phyloP scores from a whole-genome alignment of 2,888 invertebrate genomes.

The Liposcelis brunnea region DNA sequence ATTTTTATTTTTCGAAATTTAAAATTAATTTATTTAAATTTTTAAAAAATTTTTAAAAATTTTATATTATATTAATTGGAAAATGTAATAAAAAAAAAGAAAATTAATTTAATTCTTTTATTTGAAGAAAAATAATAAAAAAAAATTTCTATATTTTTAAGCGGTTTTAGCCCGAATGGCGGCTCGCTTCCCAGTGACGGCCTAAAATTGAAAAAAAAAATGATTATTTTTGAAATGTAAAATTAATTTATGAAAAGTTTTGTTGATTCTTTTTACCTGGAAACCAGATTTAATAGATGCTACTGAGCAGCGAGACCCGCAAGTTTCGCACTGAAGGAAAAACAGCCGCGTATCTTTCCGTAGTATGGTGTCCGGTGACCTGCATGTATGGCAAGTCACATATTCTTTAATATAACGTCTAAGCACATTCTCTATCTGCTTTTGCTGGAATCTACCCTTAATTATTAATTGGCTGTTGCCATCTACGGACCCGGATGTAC shows the following conservation, averaged over 20 bases:
- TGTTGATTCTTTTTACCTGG: too few species aligned
- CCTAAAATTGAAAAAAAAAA: conserved; percentile 38
- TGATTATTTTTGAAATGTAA: too few species aligned
- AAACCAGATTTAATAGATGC: conserved; percentile 99
- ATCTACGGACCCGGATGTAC: conserved; percentile 96
- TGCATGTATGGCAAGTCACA: conserved; percentile 99
- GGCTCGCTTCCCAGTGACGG: conserved; percentile 94
- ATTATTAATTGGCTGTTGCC: conserved; percentile 97
- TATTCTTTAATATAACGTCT: conserved; percentile 95
- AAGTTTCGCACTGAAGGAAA: conserved; percentile 98
- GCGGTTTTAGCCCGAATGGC: conserved; percentile 92
- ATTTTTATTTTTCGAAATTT: too few species aligned
- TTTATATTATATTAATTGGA: too few species aligned
- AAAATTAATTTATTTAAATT: too few species aligned
- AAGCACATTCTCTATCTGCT: conserved; percentile 98
- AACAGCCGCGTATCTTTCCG: conserved; percentile 98
- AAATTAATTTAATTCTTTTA: too few species aligned
- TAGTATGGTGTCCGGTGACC: conserved; percentile 93
- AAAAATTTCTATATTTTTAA: conserved; percentile 32
- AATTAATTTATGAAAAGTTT: too few species aligned
- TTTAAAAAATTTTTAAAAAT: too few species aligned
- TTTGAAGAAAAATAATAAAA: background rate
- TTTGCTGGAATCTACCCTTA: conserved; percentile 97
- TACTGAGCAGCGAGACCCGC: conserved; percentile 96
- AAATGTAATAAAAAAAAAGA: too few species aligned